phyloP scores from a whole-genome alignment of 2,888 invertebrate species.

The Argynnis bischoffii region DNA sequence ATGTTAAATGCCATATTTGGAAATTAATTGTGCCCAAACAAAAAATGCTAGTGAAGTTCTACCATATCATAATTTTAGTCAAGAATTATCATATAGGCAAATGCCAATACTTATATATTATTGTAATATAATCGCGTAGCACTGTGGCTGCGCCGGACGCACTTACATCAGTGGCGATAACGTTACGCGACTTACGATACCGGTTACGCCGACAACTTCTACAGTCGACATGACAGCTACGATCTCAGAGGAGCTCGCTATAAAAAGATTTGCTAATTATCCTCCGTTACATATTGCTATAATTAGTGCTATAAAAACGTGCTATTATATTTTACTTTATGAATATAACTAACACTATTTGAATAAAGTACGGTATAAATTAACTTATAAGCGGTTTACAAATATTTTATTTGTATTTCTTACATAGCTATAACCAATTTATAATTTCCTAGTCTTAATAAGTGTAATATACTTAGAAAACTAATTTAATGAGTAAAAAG shows the following conservation, averaged over 20 bases:
- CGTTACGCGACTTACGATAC: slow-evolving; percentile 62
- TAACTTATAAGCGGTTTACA: too few relatives aligned
- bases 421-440: too few relatives aligned
- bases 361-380: too few relatives aligned
- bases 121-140: slow-evolving; percentile 17
- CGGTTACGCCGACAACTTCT: slow-evolving; percentile 54
- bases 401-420: too few relatives aligned
- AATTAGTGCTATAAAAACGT: slow-evolving; percentile 21
- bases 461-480: not conserved
- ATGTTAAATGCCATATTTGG: not conserved
- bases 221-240: slow-evolving; percentile 31
- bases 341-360: not conserved
- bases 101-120: not conserved
- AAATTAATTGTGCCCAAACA: too few relatives aligned
- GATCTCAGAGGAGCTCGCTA: slow-evolving; percentile 24
- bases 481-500: not conserved
- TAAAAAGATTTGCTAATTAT: slow-evolving; percentile 44
- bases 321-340: slow-evolving; percentile 7
- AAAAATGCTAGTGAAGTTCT: too few relatives aligned
- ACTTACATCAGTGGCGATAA: slow-evolving; percentile 73
- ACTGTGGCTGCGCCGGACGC: slow-evolving; percentile 24
- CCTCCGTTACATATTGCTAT: slow-evolving; percentile 37
- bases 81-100: not conserved
- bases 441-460: too few relatives aligned
- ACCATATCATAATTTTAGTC: too few relatives aligned